phyloP scores from a whole-genome alignment of 35 echinoderm and acorn worm species.

The Patiria miniata region DNA sequence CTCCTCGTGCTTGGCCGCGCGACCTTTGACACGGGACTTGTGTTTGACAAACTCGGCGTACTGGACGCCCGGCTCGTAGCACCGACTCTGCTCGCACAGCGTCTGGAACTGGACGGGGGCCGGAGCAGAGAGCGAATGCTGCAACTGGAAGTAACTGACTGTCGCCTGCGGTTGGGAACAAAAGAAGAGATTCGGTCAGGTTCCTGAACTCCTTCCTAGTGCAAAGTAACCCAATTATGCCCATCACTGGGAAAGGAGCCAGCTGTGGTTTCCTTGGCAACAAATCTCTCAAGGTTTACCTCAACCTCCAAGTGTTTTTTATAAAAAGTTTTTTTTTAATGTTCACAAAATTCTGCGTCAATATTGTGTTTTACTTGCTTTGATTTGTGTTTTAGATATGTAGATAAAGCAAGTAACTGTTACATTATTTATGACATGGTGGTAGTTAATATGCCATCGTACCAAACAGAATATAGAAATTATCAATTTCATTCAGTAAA shows the following conservation, averaged over 20 bases:
- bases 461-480: no score
- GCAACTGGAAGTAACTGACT: constrained; percentile 90
- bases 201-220: neutral
- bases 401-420: no score
- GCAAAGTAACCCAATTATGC: neutral
- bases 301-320: neutral
- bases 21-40: constrained; percentile 38
- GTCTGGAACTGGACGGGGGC: constrained; percentile 87
- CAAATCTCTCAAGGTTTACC: neutral
- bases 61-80: constrained; percentile 79
- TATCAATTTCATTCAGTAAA: no score
- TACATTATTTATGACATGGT: no score
- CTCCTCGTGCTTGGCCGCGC: constrained; percentile 45
- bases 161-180: constrained; percentile 59
- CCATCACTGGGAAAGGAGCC: no score
- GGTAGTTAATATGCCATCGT: no score
- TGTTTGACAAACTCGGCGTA: constrained; percentile 88
- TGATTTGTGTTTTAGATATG: no score
- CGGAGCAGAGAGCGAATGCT: constrained; percentile 82
- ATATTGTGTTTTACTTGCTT: no score
- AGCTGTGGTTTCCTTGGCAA: neutral
- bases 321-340: neutral
- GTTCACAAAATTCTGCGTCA: neutral
- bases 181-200: no score
- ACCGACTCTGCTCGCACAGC: constrained; percentile 70